Evolutionary conservation across 2,888 invertebrate genomes (phyloP).

Genomic region (Leptothorax acervorum): DNA sequence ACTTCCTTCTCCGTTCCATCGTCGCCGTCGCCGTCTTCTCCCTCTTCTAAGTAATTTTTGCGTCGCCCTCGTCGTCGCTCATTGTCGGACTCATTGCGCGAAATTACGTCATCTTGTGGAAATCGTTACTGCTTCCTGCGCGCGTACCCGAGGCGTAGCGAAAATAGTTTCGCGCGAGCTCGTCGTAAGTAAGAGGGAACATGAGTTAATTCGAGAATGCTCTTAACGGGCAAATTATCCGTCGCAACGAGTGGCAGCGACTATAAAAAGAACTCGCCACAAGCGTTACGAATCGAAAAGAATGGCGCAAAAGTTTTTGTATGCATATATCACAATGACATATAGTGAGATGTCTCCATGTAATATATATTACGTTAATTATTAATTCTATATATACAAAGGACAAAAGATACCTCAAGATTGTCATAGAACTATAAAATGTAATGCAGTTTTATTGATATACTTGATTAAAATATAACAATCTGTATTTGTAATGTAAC

Average conservation of each 20-base stretch:
- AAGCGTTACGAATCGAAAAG: slow-evolving; percentile 1
- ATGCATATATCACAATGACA: neutral
- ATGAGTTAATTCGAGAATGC: slow-evolving; percentile 44
- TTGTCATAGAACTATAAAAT: neutral
- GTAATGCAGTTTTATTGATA: neutral
- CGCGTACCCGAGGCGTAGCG: slow-evolving; percentile 48
- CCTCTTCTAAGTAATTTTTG: slow-evolving; percentile 32
- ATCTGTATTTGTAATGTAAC: neutral
- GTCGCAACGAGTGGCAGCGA: slow-evolving; percentile 13
- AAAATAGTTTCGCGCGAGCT: slow-evolving; percentile 50
- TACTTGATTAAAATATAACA: neutral
- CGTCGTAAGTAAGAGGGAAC: slow-evolving; percentile 14
- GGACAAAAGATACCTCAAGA: neutral
- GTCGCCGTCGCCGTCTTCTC: slow-evolving; percentile 17
- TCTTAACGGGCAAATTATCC: slow-evolving; percentile 41
- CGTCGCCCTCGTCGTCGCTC: slow-evolving; percentile 26
- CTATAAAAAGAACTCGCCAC: slow-evolving; percentile 10
- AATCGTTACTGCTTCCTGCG: slow-evolving; percentile 49
- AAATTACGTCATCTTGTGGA: slow-evolving; percentile 54
- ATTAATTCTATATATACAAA: neutral
- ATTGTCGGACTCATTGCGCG: slow-evolving; percentile 48
- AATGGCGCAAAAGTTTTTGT: neutral
- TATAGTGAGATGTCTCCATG: neutral
- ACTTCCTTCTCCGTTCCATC: slow-evolving; percentile 30
- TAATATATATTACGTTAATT: neutral